Percentiles rank a stretch among this genome's conserved stretches.
These are phyloP conservation scores for Onychomys leucogaster DNA, from an alignment of 2,797 vertebrate genomes.

Conservation along the genomic window DNA sequence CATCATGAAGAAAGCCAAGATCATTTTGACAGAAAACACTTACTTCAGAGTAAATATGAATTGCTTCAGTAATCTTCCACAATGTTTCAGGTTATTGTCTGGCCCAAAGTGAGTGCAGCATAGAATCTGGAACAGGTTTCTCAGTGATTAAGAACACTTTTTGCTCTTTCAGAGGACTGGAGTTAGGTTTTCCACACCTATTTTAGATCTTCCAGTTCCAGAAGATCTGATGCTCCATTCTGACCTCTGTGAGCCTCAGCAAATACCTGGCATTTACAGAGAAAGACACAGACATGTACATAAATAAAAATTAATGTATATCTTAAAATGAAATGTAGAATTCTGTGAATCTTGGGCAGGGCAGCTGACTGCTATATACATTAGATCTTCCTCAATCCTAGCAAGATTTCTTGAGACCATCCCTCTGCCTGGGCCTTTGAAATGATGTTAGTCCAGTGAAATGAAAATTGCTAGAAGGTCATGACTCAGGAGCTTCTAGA, in stretches of 20 bases:
- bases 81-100: neutral
- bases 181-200: neutral
- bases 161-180: neutral
- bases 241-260: neutral
- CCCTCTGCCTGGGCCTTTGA: neutral
- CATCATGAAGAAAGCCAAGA: neutral
- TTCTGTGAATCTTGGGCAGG: neutral
- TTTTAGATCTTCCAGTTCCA: neutral
- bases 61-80: neutral
- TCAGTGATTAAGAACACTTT: neutral
- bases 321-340: neutral
- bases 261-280: neutral
- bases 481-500: fast-evolving
- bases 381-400: neutral
- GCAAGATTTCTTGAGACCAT: neutral
- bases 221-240: neutral
- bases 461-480: neutral
- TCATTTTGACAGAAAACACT: neutral
- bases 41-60: neutral
- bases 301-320: neutral
- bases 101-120: neutral
- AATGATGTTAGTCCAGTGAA: neutral
- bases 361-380: neutral
- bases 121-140: too few species aligned
- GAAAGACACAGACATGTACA: neutral